Conservation (phyloP, 2,888 invertebrate species). For the Lasioglossum pauxillum region DNA sequence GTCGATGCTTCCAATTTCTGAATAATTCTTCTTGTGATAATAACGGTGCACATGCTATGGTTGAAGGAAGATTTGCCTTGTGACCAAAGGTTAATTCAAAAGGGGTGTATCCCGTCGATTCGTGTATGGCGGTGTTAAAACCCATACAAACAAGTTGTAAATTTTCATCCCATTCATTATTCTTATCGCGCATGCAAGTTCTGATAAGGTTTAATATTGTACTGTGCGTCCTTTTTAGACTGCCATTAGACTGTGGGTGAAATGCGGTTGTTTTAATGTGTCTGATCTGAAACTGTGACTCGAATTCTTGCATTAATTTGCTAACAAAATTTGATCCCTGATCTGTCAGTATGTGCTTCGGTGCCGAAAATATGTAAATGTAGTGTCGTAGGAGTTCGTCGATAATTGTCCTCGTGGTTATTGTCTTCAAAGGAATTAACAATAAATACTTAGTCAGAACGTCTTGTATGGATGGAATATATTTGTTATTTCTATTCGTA, state of each 20-base stretch:
- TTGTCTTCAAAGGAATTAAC: conserved; percentile 13
- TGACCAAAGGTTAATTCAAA: conserved; percentile 16
- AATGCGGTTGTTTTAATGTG: conserved; percentile 8
- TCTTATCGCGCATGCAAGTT: neutral
- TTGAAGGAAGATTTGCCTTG: conserved; percentile 18
- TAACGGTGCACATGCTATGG: neutral
- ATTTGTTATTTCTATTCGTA: neutral
- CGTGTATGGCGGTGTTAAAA: conserved; percentile 14
- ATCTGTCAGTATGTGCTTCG: neutral
- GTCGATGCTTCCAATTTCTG: neutral
- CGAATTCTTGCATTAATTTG: conserved; percentile 28
- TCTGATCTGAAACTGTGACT: conserved; percentile 3
- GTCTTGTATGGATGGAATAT: conserved; percentile 19
- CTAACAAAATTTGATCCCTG: neutral
- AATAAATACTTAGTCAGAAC: conserved; percentile 12
- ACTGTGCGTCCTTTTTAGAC: neutral
- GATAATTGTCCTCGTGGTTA: neutral
- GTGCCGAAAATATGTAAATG: conserved; percentile 2
- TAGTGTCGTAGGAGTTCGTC: neutral
- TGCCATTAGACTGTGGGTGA: neutral
- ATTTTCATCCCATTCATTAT: neutral
- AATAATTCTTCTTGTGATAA: neutral
- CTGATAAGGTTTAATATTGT: neutral
- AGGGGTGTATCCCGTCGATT: conserved; percentile 5
- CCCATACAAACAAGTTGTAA: conserved; percentile 18